Percentiles rank a stretch among this genome's conserved stretches.
Evolutionary conservation across 2,888 invertebrate genomes (phyloP).

Genomic region (Neoaliturus tenellus): DNA sequence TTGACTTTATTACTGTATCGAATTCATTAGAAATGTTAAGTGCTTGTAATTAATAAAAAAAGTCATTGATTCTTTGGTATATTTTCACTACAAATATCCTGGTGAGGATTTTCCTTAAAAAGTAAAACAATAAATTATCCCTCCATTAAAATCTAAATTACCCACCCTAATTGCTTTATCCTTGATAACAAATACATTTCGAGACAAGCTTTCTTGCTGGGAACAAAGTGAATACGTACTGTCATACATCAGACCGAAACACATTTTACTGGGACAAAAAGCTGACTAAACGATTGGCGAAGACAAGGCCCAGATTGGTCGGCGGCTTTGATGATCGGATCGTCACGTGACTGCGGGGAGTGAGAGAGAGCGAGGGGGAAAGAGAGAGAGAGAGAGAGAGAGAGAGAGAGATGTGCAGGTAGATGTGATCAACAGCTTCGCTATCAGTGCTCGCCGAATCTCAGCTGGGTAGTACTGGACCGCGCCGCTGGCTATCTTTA

Average conservation of each 20-base stretch:
- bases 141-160: too few relatives aligned
- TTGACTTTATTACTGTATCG: too few relatives aligned
- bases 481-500: too few relatives aligned
- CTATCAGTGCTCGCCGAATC: conserved; percentile 38
- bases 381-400: too few relatives aligned
- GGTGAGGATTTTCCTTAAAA: too few relatives aligned
- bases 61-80: too few relatives aligned
- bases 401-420: conserved; percentile 1
- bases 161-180: too few relatives aligned
- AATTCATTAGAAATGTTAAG: too few relatives aligned
- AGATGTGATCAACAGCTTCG: conserved; percentile 23
- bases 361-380: too few relatives aligned
- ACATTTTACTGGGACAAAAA: conserved; percentile 50
- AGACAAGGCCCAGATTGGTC: conserved; percentile 45
- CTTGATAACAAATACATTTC: neutral
- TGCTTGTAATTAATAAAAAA: too few relatives aligned
- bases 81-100: too few relatives aligned
- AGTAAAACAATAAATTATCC: too few relatives aligned
- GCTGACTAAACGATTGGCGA: conserved; percentile 36
- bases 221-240: conserved; percentile 30
- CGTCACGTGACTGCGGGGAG: conserved; percentile 21
- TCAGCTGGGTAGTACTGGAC: neutral
- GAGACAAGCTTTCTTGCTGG: neutral
- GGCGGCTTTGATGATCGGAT: conserved; percentile 37
- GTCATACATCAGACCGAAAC: conserved; percentile 13